phyloP scores from a whole-genome alignment of 2,113 vertebrate species.

The Glaucomys volans region DNA sequence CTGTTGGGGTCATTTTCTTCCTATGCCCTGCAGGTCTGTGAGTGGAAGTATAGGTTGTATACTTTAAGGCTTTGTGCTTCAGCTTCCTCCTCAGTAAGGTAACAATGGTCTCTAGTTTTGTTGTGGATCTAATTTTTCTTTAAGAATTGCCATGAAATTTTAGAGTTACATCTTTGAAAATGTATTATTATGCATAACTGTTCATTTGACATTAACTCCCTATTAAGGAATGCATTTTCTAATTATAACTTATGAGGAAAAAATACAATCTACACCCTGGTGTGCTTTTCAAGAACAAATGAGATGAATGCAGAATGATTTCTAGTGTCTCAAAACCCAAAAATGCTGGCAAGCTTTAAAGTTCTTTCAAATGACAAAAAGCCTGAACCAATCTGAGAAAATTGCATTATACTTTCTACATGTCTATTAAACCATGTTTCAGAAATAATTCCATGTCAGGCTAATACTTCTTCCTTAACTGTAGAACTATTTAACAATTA shows the following conservation, averaged over 20 bases:
- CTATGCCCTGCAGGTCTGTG: not conserved
- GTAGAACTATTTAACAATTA: not conserved
- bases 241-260: conserved; percentile 26
- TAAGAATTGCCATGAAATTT: conserved; percentile 23
- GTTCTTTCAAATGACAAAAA: not conserved
- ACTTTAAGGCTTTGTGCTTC: not conserved
- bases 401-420: not conserved
- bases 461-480: not conserved
- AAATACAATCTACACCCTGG: not conserved
- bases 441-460: not conserved
- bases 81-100: not conserved
- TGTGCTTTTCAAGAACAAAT: conserved; percentile 54
- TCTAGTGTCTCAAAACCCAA: not conserved
- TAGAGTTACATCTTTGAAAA: conserved; percentile 21
- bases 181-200: not conserved
- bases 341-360: not conserved
- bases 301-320: not conserved
- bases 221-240: not conserved
- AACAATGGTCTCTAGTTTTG: not conserved
- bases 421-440: not conserved
- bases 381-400: not conserved
- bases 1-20: not conserved
- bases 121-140: conserved; percentile 24
- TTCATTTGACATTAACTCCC: conserved; percentile 41
- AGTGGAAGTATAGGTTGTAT: not conserved